These are phyloP conservation scores for Chrysomela aeneicollis DNA, from an alignment of 2,888 invertebrate genomes.

Conservation along the genomic window DNA sequence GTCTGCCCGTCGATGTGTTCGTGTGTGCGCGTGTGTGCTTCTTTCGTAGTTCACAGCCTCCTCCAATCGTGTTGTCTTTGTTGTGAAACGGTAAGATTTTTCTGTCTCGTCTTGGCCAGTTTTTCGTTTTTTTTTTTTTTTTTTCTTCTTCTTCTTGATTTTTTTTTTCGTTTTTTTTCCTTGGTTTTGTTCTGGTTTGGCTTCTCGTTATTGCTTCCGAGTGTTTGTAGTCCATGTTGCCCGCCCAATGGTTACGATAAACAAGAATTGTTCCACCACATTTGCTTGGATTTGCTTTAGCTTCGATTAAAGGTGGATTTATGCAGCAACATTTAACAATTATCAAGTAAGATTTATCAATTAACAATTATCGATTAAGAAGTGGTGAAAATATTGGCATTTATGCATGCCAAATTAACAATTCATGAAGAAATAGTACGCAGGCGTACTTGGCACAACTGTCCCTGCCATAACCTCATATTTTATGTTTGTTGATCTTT, in stretches of 20 bases:
- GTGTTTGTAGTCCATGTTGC: not conserved
- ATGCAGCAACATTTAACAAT: too few relatives aligned
- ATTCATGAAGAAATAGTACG: too few relatives aligned
- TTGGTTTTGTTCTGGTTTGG: slow-evolving; percentile 15
- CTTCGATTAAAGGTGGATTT: too few relatives aligned
- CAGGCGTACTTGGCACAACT: too few relatives aligned
- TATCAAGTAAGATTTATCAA: too few relatives aligned
- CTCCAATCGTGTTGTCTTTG: slow-evolving; percentile 49
- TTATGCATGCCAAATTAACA: too few relatives aligned
- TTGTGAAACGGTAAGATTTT: slow-evolving; percentile 46
- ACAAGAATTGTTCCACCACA: too few relatives aligned
- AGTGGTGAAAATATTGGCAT: too few relatives aligned
- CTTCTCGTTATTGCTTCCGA: not conserved
- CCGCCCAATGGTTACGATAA: not conserved
- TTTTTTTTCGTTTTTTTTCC: slow-evolving; percentile 8
- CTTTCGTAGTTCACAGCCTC: slow-evolving; percentile 51
- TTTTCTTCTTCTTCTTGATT: slow-evolving; percentile 11
- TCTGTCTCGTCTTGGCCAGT: slow-evolving; percentile 13
- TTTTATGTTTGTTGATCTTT: too few relatives aligned
- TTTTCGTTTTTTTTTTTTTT: slow-evolving; percentile 16
- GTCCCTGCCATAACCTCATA: too few relatives aligned
- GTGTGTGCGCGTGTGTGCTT: slow-evolving; percentile 51
- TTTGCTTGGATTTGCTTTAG: too few relatives aligned
- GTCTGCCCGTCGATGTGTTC: slow-evolving; percentile 48
- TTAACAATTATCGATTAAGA: too few relatives aligned